Conservation (phyloP, 2,888 invertebrate species). For the Spisula solida region DNA sequence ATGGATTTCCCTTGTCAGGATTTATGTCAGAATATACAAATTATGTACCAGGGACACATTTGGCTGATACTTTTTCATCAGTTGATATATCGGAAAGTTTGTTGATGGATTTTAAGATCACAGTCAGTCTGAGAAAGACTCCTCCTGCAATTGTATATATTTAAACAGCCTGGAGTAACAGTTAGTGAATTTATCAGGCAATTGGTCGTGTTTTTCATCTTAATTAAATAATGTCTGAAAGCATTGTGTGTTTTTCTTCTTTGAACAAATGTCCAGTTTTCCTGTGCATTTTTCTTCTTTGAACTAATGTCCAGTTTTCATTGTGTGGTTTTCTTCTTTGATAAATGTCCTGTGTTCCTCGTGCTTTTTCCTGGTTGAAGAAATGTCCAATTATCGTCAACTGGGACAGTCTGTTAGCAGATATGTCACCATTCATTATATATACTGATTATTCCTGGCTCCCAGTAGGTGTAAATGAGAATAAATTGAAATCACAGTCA, state of each 20-base stretch:
- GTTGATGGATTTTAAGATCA: not conserved
- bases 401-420: not conserved
- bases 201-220: too few relatives aligned
- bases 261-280: too few relatives aligned
- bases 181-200: not conserved
- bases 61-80: not conserved
- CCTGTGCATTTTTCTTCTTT: too few relatives aligned
- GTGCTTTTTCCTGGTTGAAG: too few relatives aligned
- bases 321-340: too few relatives aligned
- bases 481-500: not conserved
- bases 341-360: too few relatives aligned
- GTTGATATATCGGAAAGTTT: not conserved
- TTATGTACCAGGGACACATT: not conserved
- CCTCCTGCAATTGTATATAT: not conserved
- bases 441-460: not conserved
- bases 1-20: conserved; percentile 2
- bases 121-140: not conserved
- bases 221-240: too few relatives aligned
- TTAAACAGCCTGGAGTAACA: not conserved
- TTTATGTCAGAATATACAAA: conserved; percentile 10
- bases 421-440: not conserved
- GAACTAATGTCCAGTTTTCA: too few relatives aligned
- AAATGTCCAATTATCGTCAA: too few relatives aligned
- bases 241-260: too few relatives aligned
- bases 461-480: not conserved